Evolutionary conservation across 2,113 vertebrate genomes (phyloP).

Genomic region (Charadrius vociferus): DNA sequence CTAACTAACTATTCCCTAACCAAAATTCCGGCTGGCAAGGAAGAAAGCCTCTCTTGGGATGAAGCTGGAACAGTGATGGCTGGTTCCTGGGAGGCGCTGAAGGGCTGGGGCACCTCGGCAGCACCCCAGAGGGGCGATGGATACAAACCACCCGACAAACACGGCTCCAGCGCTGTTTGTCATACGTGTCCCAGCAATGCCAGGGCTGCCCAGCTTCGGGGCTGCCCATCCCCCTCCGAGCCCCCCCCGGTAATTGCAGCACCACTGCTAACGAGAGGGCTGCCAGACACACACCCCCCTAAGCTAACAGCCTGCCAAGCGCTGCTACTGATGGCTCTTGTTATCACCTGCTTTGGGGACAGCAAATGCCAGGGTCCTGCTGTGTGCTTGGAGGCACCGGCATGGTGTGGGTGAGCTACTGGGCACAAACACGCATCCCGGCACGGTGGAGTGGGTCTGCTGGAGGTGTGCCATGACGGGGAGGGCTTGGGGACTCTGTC

Average conservation of each 20-base stretch:
- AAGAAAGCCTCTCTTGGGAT: neutral
- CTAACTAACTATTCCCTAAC: neutral
- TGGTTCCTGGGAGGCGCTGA: neutral
- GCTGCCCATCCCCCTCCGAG: neutral
- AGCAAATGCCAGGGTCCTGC: neutral
- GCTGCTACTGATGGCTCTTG: neutral
- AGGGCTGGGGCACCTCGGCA: neutral
- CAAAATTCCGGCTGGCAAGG: neutral
- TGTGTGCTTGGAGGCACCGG: neutral
- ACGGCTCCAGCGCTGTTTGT: neutral
- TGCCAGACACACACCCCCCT: neutral
- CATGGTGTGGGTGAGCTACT: rapidly evolving
- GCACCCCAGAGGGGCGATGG: neutral
- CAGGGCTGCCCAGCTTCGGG: neutral
- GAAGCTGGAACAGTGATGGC: neutral
- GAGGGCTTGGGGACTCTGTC: neutral
- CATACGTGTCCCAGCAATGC: neutral
- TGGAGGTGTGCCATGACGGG: neutral
- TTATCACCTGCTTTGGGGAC: neutral
- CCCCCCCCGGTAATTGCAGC: neutral
- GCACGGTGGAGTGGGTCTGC: rapidly evolving
- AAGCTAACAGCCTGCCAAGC: neutral
- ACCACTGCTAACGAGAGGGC: neutral
- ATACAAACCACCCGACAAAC: neutral
- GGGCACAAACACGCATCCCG: neutral